phyloP scores from a whole-genome alignment of 2,888 invertebrate species.

The Atrina japonica region DNA sequence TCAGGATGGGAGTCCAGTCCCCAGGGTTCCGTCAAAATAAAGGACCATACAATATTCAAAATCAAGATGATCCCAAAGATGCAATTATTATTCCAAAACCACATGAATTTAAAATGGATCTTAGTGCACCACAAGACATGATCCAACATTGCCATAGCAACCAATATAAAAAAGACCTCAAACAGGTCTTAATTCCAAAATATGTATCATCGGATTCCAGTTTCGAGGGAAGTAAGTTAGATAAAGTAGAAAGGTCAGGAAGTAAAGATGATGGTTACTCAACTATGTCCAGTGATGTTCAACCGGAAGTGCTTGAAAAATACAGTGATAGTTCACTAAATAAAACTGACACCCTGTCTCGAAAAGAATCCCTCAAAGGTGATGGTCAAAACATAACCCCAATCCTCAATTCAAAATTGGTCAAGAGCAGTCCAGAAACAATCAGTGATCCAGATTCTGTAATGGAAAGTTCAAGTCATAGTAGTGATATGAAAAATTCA shows the following conservation, averaged over 20 bases:
- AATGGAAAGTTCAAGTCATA: slow-evolving; percentile 60
- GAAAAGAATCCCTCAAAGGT: slow-evolving; percentile 7
- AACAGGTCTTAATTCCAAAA: slow-evolving; percentile 16
- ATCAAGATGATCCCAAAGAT: slow-evolving; percentile 9
- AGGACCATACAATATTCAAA: slow-evolving; percentile 7
- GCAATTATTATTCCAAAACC: slow-evolving; percentile 21
- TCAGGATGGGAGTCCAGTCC: slow-evolving; percentile 56
- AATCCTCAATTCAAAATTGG: not conserved
- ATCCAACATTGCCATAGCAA: slow-evolving; percentile 11
- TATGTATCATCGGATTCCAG: slow-evolving; percentile 60
- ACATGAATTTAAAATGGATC: slow-evolving; percentile 33
- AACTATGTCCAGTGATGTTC: slow-evolving; percentile 76
- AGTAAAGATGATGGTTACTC: slow-evolving; percentile 77
- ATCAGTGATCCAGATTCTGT: slow-evolving; percentile 56
- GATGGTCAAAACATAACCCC: slow-evolving; percentile 9
- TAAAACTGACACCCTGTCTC: slow-evolving; percentile 31
- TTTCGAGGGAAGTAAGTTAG: slow-evolving; percentile 59
- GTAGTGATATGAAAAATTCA: slow-evolving; percentile 59
- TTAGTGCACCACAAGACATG: not conserved
- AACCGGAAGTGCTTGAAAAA: slow-evolving; percentile 70
- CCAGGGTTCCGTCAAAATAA: slow-evolving; percentile 41
- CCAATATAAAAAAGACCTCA: not conserved
- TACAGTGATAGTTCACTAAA: slow-evolving; percentile 58
- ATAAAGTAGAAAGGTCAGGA: slow-evolving; percentile 70
- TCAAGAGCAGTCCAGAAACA: slow-evolving; percentile 16